Evolutionary conservation across 2,888 invertebrate species (phyloP), one percentile per base, ranked within the genome.

Genomic region (Temnothorax ravouxi): DNA sequence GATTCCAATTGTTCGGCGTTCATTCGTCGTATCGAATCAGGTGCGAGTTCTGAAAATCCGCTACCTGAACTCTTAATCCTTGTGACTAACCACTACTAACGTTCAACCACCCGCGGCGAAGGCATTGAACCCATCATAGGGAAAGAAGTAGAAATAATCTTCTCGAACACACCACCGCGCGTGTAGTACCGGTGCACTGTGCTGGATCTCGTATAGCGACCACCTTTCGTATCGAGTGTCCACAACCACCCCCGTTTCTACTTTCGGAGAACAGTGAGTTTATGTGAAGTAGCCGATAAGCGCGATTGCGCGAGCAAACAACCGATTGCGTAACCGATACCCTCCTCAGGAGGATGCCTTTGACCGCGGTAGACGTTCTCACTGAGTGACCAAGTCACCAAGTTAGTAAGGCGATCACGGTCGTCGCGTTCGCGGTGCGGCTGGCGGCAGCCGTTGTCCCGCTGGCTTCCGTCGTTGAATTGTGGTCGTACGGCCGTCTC

Each of bases 381-480:
- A 89, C 90, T 90, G 90, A 93, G 88, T 92, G 93, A 93, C 89
- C 91, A 91, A 92, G 91, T 92, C 89, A 91, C 89, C 91, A 90
- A 90, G 91, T 91, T 88, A 88, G 83, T 85, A 85, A 87, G 66
- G 76, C 64, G 71, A 62, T 71, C 85, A 41, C 38, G 47, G n/a
- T 74, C 13, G 25, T 64, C 54, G 76, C 54, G 52, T 54, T 56
- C 77, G 67, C 41, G 67, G 44, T 56, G 21, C 61, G n/a, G 15
- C n/a, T 56, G 29, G 21, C 61, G 29, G 15, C n/a, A 67, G 29
- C 56, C 38, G 38, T 21, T 62, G 74, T 41, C 54, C 64, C 87
- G 84, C 38, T 77, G 77, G 72, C 85, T 77, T 67, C 77, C 67
- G 77, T 67, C 15, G 77, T 67, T 77, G 67, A n/a, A 67, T 77